Percentiles rank a stretch among this genome's conserved stretches.
Conservation (phyloP, 2,888 invertebrate species). For the Nephrotoma appendiculata region DNA sequence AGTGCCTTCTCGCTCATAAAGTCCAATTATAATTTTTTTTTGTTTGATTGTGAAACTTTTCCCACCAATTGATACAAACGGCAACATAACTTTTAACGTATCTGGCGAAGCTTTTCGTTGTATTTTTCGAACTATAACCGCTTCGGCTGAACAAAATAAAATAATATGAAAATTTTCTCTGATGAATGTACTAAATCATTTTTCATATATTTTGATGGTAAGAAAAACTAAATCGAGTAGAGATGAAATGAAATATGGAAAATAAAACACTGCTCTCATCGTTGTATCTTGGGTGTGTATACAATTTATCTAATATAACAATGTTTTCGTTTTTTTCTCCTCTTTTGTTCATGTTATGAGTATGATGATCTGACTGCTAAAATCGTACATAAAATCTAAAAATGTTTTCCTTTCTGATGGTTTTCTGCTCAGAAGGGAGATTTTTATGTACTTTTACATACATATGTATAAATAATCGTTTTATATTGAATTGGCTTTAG, state of each 20-base stretch:
- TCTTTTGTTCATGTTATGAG: neutral
- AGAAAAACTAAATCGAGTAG: neutral
- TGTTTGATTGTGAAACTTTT: too few species aligned
- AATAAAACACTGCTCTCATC: neutral
- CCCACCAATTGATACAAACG: too few species aligned
- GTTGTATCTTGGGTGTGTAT: neutral
- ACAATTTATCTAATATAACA: neutral
- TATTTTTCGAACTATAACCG: neutral
- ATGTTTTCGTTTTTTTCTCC: neutral
- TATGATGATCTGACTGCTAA: neutral
- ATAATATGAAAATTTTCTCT: neutral
- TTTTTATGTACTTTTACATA: neutral
- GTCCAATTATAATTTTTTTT: too few species aligned
- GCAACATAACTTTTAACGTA: too few species aligned
- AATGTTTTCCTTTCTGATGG: neutral
- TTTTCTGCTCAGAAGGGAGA: neutral
- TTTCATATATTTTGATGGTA: neutral
- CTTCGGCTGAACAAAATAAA: neutral
- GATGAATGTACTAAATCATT: neutral
- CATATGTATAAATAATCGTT: neutral
- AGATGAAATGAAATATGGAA: neutral
- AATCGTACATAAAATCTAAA: neutral
- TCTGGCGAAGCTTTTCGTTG: neutral
- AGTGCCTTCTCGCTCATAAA: too few species aligned
- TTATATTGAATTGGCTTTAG: neutral